Percentiles rank a stretch among this genome's conserved stretches.
These are phyloP conservation scores for Tanytarsus gracilentus DNA, from an alignment of 2,888 invertebrate genomes.

Conservation along the genomic window DNA sequence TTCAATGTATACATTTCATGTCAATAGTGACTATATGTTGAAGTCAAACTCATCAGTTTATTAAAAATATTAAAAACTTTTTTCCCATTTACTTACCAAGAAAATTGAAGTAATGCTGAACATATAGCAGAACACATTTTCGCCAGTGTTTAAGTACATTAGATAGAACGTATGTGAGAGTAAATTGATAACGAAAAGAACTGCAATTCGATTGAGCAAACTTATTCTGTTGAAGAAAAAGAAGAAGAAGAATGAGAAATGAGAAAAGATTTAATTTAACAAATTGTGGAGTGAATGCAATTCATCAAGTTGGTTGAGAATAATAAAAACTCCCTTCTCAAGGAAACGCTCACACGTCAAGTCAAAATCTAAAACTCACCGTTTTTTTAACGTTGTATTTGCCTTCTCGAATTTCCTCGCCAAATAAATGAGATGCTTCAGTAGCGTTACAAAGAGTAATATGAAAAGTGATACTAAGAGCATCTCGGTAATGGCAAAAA, in stretches of 20 bases:
- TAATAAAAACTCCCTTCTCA: background rate
- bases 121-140: conserved; percentile 51
- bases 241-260: conserved; percentile 26
- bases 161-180: conserved; percentile 54
- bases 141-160: conserved; percentile 53
- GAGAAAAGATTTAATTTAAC: background rate
- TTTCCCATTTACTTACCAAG: conserved; percentile 47
- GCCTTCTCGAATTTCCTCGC: conserved; percentile 54
- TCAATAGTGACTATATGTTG: background rate
- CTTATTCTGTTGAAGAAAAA: conserved; percentile 47
- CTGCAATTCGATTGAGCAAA: conserved; percentile 52
- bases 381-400: conserved; percentile 47
- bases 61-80: background rate
- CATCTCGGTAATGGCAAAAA: conserved; percentile 58
- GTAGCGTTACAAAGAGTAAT: conserved; percentile 58
- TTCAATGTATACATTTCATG: background rate
- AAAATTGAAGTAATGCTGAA: conserved; percentile 49
- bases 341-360: background rate
- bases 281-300: background rate
- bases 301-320: background rate
- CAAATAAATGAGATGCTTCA: conserved; percentile 51
- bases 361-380: conserved; percentile 39
- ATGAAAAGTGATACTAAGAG: conserved; percentile 59
- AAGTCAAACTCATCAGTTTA: background rate
- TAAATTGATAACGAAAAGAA: conserved; percentile 51